These are phyloP conservation scores for Listronotus bonariensis DNA, from an alignment of 1,140 invertebrate species.

Conservation along the genomic window DNA sequence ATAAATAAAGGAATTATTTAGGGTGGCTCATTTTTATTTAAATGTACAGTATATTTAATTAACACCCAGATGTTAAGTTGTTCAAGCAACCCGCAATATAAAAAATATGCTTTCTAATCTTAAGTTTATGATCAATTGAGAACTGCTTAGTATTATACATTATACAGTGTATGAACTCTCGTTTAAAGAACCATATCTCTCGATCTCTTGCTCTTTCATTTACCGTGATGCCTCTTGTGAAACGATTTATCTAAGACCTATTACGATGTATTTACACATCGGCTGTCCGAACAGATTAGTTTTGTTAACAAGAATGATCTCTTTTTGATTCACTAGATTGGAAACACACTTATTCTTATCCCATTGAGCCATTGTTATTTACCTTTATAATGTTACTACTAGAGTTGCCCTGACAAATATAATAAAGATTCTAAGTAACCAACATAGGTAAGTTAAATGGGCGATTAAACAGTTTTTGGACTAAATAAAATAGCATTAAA, in stretches of 20 bases:
- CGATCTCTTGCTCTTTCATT: constrained; percentile 19
- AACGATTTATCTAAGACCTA: constrained; percentile 38
- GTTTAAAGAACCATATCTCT: constrained; percentile 19
- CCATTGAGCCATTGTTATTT: background rate
- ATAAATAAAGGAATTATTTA: too few relatives aligned
- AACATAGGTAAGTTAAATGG: too few relatives aligned
- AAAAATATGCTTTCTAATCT: constrained; percentile 1
- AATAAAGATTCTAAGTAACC: constrained; percentile 5
- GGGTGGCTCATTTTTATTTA: too few relatives aligned
- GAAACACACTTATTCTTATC: constrained; percentile 17
- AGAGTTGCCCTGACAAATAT: too few relatives aligned
- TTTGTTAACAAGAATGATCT: constrained; percentile 28
- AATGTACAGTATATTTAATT: too few relatives aligned
- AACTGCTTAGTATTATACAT: background rate
- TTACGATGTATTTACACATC: constrained; percentile 34
- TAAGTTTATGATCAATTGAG: constrained; percentile 3
- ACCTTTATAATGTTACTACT: too few relatives aligned
- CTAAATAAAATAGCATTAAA: too few relatives aligned
- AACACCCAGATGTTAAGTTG: too few relatives aligned
- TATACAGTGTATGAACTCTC: background rate
- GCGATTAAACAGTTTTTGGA: too few relatives aligned
- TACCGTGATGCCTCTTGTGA: constrained; percentile 24
- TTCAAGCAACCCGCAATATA: background rate
- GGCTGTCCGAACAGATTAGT: constrained; percentile 30
- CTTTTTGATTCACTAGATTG: constrained; percentile 26